Evolutionary conservation across 2,888 invertebrate genomes (phyloP).

Genomic region (Rhaphigaster nebulosa): DNA sequence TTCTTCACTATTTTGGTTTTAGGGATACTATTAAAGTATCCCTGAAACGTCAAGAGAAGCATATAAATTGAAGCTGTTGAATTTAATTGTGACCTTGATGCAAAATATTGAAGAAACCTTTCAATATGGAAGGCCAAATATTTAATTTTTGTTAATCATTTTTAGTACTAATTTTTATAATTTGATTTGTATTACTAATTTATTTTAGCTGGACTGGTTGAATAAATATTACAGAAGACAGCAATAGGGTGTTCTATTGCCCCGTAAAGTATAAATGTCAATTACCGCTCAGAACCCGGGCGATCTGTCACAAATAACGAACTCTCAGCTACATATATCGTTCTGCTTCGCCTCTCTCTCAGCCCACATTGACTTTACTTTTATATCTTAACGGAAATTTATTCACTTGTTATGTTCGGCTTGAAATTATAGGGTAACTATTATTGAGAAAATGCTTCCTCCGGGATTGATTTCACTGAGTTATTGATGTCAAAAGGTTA

Average conservation of each 20-base stretch:
- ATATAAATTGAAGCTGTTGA: no score
- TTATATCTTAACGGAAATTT: background rate
- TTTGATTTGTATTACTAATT: no score
- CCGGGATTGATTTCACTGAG: no score
- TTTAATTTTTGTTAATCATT: no score
- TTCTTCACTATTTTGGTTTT: no score
- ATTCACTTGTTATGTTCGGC: background rate
- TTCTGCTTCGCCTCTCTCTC: background rate
- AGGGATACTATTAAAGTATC: no score
- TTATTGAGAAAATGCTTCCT: background rate
- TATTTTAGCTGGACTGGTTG: background rate
- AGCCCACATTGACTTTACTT: background rate
- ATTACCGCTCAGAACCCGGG: background rate
- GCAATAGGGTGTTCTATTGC: background rate
- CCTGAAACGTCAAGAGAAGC: no score
- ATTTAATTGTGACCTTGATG: no score
- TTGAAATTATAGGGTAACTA: background rate
- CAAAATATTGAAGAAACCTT: no score
- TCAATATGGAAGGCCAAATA: no score
- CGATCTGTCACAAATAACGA: constrained; percentile 37
- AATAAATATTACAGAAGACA: constrained; percentile 25
- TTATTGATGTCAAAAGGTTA: background rate
- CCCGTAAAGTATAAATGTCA: constrained; percentile 28
- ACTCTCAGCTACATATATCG: background rate
- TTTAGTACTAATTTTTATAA: no score